These are phyloP conservation scores for Papilio glaucus DNA, from an alignment of 1,140 invertebrate species.

Conservation along the genomic window DNA sequence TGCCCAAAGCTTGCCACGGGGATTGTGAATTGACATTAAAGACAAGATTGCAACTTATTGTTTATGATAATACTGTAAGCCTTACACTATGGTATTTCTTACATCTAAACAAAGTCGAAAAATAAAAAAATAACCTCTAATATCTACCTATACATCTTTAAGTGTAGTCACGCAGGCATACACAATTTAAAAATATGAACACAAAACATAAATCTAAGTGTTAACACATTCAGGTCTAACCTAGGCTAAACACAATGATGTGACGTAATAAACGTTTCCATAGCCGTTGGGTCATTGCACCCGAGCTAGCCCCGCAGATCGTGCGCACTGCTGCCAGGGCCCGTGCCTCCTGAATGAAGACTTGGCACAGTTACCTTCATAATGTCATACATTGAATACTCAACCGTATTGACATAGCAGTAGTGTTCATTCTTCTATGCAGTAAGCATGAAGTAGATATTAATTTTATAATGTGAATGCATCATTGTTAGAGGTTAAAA, in stretches of 20 bases:
- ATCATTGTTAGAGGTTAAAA: background rate
- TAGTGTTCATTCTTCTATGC: background rate
- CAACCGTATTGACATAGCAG: background rate
- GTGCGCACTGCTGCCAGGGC: conserved; percentile 3
- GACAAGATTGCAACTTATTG: no score
- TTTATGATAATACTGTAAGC: no score
- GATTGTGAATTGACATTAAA: no score
- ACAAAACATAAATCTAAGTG: conserved; percentile 4
- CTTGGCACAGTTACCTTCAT: conserved; percentile 27
- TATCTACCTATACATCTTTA: no score
- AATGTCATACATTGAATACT: background rate
- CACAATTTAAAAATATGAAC: background rate
- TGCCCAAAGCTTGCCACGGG: no score
- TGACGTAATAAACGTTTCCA: conserved; percentile 27
- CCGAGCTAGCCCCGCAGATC: background rate
- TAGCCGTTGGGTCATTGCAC: conserved; percentile 7
- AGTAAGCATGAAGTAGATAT: background rate
- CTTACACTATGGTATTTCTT: no score
- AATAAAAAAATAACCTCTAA: no score
- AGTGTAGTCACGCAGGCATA: background rate
- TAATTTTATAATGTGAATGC: conserved; percentile 21
- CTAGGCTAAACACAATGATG: background rate
- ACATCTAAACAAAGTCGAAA: no score
- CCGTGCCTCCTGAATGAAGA: conserved; percentile 32
- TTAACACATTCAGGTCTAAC: background rate